Evolutionary conservation across 2,113 vertebrate species (phyloP).

Genomic region (Seriola dumerili): DNA sequence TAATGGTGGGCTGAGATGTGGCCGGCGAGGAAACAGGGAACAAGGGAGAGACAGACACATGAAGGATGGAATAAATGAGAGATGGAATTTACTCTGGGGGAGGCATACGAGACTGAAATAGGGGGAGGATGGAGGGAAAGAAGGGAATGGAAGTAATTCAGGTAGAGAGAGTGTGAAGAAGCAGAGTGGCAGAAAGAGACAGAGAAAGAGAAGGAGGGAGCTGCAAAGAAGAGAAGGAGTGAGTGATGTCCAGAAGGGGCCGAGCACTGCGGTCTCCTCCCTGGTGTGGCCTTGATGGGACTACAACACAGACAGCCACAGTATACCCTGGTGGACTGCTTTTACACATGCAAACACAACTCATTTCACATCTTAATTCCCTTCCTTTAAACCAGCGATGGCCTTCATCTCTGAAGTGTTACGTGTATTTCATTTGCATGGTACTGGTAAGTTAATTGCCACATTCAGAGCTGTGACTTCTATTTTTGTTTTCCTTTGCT

Average conservation of each 20-base stretch:
- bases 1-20: slow-evolving; percentile 31
- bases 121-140: neutral
- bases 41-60: slow-evolving; percentile 13
- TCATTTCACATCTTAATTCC: slow-evolving; percentile 16
- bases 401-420: slow-evolving; percentile 5
- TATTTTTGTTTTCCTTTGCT: neutral
- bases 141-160: slow-evolving; percentile 24
- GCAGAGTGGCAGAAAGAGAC: slow-evolving; percentile 39
- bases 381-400: slow-evolving; percentile 8
- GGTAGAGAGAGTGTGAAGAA: neutral
- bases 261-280: slow-evolving; percentile 29
- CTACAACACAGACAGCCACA: slow-evolving; percentile 1
- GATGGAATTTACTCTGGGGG: slow-evolving; percentile 23
- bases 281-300: slow-evolving; percentile 23
- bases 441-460: slow-evolving; percentile 14
- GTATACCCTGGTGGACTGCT: neutral
- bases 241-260: slow-evolving; percentile 45
- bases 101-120: slow-evolving; percentile 1
- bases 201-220: slow-evolving; percentile 8
- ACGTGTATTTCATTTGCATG: slow-evolving; percentile 22
- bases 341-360: slow-evolving; percentile 27
- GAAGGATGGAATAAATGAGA: slow-evolving; percentile 51
- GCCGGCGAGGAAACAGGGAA: slow-evolving; percentile 20
- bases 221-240: slow-evolving; percentile 14
- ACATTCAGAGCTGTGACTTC: slow-evolving; percentile 3